A percentile compares a stretch with the other conserved stretches of the same genome.
Evolutionary conservation across 2,888 invertebrate genomes (phyloP).

Genomic region (Galeopsomyia nigrocyanea): DNA sequence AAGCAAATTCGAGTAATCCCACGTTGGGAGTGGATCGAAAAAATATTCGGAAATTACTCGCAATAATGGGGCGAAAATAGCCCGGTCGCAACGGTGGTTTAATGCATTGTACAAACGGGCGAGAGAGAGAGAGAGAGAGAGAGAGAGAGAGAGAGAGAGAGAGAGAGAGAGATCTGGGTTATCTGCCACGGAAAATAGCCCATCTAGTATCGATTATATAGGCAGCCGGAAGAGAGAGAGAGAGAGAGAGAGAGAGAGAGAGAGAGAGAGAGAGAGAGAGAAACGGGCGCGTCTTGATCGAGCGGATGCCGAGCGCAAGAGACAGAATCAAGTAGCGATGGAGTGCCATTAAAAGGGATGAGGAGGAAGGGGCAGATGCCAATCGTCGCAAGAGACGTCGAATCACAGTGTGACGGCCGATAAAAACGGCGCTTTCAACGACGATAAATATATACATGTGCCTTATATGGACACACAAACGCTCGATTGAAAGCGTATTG

Average conservation of each 20-base stretch:
- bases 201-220: constrained; percentile 39
- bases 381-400: neutral
- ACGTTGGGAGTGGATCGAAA: neutral
- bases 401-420: neutral
- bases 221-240: constrained; percentile 26
- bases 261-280: constrained; percentile 13
- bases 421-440: neutral
- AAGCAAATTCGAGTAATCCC: too few species aligned
- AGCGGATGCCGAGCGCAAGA: constrained; percentile 18
- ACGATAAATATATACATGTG: too few species aligned
- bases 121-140: neutral
- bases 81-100: neutral
- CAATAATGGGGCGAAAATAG: too few species aligned
- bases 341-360: too few species aligned
- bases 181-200: constrained; percentile 33
- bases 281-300: constrained; percentile 16
- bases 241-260: constrained; percentile 36
- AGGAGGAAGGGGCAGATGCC: too few species aligned
- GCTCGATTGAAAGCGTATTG: neutral
- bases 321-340: neutral
- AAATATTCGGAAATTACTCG: neutral
- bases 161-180: constrained; percentile 29
- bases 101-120: neutral
- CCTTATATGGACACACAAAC: too few species aligned
- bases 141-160: too few species aligned